A percentile compares a stretch with the other conserved stretches of the same genome.
Conservation (phyloP, 2,888 invertebrate genomes). For the Neoscelio sp. region DNA sequence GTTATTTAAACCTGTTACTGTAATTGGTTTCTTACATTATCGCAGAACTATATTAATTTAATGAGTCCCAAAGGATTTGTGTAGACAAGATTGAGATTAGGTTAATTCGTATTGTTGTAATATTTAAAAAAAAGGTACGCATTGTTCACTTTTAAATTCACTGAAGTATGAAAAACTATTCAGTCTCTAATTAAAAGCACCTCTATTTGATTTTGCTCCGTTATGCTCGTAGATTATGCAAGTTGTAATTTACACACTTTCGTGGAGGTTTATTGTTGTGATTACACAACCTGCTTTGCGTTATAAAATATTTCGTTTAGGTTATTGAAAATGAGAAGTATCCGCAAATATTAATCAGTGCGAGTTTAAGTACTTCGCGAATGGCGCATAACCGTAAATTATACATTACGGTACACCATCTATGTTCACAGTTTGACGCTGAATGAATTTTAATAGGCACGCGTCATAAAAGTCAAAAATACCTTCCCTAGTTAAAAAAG, state of each 20-base stretch:
- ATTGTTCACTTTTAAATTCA: background rate
- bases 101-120: too few relatives aligned
- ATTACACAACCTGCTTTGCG: conserved; percentile 14
- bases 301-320: conserved; percentile 29
- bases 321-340: conserved; percentile 26
- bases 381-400: conserved; percentile 44
- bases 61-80: too few relatives aligned
- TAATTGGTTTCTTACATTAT: too few relatives aligned
- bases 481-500: too few relatives aligned
- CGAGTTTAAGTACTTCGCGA: conserved; percentile 19
- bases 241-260: conserved; percentile 39
- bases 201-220: conserved; percentile 18
- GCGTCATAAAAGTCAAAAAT: too few relatives aligned
- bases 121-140: too few relatives aligned
- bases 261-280: conserved; percentile 49
- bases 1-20: too few relatives aligned
- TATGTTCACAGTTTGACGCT: background rate
- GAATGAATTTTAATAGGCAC: background rate
- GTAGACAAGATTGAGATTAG: too few relatives aligned
- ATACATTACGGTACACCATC: conserved; percentile 1
- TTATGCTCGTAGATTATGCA: conserved; percentile 18
- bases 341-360: conserved; percentile 28
- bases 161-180: conserved; percentile 21
- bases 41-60: too few relatives aligned
- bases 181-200: conserved; percentile 22